These are phyloP conservation scores for Passer domesticus DNA, from an alignment of 2,113 vertebrate genomes.

Conservation along the genomic window DNA sequence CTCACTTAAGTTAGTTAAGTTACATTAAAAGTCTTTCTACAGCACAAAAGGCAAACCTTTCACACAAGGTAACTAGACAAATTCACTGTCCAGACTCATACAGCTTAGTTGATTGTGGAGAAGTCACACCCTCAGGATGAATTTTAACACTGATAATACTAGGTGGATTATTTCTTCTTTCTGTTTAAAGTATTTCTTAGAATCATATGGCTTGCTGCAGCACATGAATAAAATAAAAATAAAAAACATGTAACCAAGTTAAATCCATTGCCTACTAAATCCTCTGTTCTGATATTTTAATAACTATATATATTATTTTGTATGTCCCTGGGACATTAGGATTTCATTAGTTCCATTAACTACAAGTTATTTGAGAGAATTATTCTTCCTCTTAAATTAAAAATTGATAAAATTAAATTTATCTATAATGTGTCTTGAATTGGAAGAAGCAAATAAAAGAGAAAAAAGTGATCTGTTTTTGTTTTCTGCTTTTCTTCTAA, in stretches of 20 bases:
- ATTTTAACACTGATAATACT: background rate
- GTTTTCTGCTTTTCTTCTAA: slow-evolving; percentile 3
- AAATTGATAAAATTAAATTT: background rate
- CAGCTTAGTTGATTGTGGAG: background rate
- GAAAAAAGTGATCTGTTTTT: slow-evolving; percentile 5
- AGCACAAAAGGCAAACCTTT: background rate
- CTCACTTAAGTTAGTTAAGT: background rate
- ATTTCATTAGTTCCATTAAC: background rate
- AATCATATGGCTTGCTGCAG: background rate
- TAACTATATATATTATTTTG: background rate
- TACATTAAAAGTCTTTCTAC: background rate
- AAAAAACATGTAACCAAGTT: background rate
- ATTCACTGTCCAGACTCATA: background rate
- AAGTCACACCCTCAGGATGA: background rate
- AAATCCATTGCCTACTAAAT: background rate
- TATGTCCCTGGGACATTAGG: background rate
- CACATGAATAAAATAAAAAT: background rate
- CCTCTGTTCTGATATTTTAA: background rate
- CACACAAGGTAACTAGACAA: background rate
- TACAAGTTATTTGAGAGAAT: background rate
- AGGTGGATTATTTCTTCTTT: background rate
- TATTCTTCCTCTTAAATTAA: background rate
- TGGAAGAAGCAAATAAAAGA: background rate
- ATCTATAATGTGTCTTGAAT: background rate
- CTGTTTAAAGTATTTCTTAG: background rate